Evolutionary conservation across 2,113 vertebrate genomes (phyloP).

Genomic region (Tragelaphus buxtoni): DNA sequence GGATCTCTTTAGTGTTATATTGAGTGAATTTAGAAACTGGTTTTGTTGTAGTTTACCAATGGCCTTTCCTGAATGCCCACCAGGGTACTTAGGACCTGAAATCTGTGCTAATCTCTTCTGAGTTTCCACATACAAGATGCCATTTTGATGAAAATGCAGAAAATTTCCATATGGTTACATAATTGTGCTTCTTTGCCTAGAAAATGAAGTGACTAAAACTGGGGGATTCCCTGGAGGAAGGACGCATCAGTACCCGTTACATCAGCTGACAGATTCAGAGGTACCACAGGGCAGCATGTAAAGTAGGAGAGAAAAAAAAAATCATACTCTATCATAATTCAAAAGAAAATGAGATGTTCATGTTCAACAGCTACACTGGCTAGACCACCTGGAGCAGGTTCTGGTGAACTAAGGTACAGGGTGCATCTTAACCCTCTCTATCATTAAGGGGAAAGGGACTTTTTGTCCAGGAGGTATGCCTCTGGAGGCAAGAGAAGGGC

Average conservation of each 20-base stretch:
- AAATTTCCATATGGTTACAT: not conserved
- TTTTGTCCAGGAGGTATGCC: not conserved
- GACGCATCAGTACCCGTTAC: slow-evolving; percentile 9
- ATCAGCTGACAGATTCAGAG: not conserved
- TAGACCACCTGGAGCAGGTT: not conserved
- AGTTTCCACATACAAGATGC: not conserved
- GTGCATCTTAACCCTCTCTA: not conserved
- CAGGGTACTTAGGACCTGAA: not conserved
- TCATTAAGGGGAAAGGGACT: not conserved
- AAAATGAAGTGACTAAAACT: not conserved
- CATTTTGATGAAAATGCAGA: slow-evolving; percentile 30
- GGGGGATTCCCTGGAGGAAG: not conserved
- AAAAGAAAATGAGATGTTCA: not conserved
- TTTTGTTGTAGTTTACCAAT: not conserved
- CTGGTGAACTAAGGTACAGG: not conserved
- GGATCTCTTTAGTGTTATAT: not conserved
- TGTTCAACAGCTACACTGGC: not conserved
- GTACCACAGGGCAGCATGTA: not conserved
- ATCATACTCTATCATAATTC: not conserved
- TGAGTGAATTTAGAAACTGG: not conserved
- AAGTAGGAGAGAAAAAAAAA: not conserved
- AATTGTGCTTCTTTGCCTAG: not conserved
- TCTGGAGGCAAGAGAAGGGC: not conserved
- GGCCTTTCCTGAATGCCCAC: not conserved
- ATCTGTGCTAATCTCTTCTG: not conserved